Percentiles rank a stretch among this genome's conserved stretches.
Conservation (phyloP, 2,113 vertebrate genomes). For the Cygnus buccinator region DNA sequence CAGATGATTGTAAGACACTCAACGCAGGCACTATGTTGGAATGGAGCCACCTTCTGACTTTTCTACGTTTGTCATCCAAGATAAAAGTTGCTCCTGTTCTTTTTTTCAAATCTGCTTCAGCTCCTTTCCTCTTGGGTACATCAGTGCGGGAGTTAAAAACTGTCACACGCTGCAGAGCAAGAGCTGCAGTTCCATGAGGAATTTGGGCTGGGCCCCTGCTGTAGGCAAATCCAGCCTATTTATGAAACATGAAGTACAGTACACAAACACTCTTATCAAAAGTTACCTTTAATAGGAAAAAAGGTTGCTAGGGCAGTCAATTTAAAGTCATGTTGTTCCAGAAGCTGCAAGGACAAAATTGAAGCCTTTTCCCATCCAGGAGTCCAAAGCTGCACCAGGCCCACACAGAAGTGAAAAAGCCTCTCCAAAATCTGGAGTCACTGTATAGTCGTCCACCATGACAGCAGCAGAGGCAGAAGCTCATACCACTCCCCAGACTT, state of each 20-base stretch:
- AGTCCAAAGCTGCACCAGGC: not conserved
- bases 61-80: constrained; percentile 81
- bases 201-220: not conserved
- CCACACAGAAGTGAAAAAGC: not conserved
- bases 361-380: not conserved
- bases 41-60: constrained; percentile 76
- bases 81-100: constrained; percentile 78
- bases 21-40: constrained; percentile 33
- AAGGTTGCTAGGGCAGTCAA: not conserved
- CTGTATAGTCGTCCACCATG: not conserved
- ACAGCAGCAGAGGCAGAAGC: not conserved
- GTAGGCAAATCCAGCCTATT: not conserved
- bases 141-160: not conserved
- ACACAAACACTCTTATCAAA: not conserved
- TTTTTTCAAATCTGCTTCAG: constrained; percentile 54
- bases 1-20: constrained; percentile 74
- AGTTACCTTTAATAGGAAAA: constrained; percentile 44
- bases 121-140: constrained; percentile 38
- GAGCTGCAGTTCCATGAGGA: not conserved
- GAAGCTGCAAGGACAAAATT: not conserved
- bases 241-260: not conserved
- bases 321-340: not conserved
- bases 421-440: not conserved
- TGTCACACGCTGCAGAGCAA: not conserved
- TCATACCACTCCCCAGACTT: constrained; percentile 93